Conservation (phyloP, 2,113 vertebrate genomes). For the Pandion haliaetus region DNA sequence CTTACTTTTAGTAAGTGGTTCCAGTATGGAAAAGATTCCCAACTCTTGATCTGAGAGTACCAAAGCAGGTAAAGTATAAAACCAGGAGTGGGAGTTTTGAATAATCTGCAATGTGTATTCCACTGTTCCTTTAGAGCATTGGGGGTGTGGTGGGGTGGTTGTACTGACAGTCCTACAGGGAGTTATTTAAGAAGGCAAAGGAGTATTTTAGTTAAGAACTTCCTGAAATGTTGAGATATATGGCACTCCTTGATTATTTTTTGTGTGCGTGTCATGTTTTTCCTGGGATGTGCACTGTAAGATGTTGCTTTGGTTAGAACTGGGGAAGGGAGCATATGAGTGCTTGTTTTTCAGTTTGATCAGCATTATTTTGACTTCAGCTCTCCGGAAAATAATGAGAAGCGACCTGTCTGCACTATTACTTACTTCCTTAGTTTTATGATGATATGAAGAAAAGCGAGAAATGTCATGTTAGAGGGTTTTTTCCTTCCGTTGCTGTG, state of each 20-base stretch:
- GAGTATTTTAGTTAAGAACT: neutral
- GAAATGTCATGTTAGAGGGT: rapidly evolving
- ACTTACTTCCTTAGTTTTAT: neutral
- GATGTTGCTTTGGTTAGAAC: neutral
- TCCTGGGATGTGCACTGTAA: neutral
- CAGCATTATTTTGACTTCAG: neutral
- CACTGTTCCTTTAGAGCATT: neutral
- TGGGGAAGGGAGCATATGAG: neutral
- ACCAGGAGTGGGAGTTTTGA: neutral
- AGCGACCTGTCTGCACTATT: neutral
- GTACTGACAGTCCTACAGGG: neutral
- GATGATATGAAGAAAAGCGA: neutral
- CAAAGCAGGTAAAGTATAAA: neutral
- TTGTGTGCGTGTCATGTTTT: rapidly evolving
- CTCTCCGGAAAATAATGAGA: neutral
- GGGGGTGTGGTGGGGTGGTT: neutral
- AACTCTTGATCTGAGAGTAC: neutral
- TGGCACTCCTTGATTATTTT: neutral
- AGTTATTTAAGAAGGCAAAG: neutral
- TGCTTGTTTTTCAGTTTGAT: neutral
- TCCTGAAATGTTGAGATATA: neutral
- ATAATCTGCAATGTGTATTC: neutral
- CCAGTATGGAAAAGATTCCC: neutral
- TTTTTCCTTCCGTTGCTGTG: neutral
- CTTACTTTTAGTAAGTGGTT: neutral